Conservation (phyloP, 2,888 invertebrate genomes). For the Drosophila limbata region DNA sequence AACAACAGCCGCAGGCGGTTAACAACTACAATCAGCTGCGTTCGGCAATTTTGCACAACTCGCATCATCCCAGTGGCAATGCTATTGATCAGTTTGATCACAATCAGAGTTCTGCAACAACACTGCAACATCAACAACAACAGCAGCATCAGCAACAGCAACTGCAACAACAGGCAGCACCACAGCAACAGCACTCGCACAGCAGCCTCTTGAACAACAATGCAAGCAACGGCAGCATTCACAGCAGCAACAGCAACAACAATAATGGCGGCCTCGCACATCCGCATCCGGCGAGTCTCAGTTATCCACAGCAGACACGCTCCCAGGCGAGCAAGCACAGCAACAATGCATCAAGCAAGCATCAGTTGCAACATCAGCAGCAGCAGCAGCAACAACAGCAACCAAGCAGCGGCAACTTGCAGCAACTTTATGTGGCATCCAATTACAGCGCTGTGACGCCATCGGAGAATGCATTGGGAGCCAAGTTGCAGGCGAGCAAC, state of each 20-base stretch:
- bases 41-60: constrained; percentile 84
- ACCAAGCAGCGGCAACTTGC: constrained; percentile 56
- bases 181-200: constrained; percentile 59
- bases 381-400: constrained; percentile 56
- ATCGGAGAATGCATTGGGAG: constrained; percentile 65
- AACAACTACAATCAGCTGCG: constrained; percentile 84
- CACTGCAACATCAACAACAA: constrained; percentile 43
- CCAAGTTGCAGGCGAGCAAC: constrained; percentile 61
- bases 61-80: constrained; percentile 84
- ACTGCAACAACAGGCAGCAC: constrained; percentile 35
- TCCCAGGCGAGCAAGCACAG: constrained; percentile 51
- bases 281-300: constrained; percentile 55
- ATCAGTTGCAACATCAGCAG: constrained; percentile 54
- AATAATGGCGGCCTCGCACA: constrained; percentile 56
- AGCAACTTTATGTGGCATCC: constrained; percentile 75
- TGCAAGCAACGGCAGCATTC: constrained; percentile 58
- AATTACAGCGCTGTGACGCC: constrained; percentile 74
- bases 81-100: constrained; percentile 58
- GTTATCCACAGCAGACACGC: constrained; percentile 46
- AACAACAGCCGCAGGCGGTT: constrained; percentile 74
- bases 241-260: constrained; percentile 54
- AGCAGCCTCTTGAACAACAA: constrained; percentile 53
- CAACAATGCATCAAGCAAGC: constrained; percentile 62
- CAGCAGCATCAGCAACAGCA: constrained; percentile 42
- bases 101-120: constrained; percentile 43